Percentiles rank a stretch among this genome's conserved stretches.
These are phyloP conservation scores for Mylabris sibirica DNA, from an alignment of 2,888 invertebrate species.

Conservation along the genomic window DNA sequence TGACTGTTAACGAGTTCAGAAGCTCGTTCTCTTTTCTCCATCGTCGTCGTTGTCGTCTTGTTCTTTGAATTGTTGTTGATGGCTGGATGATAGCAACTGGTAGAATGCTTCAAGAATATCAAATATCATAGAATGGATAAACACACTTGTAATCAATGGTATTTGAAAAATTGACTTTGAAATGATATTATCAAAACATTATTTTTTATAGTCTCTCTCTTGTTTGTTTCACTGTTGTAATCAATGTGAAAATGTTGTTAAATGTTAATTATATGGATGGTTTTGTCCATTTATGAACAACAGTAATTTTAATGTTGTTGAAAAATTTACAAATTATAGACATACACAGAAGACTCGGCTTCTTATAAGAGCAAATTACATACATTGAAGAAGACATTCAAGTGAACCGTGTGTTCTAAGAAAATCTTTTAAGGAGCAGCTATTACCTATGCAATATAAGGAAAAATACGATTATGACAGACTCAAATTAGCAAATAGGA, in stretches of 20 bases:
- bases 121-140: constrained; percentile 27
- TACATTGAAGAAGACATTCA: neutral
- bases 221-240: neutral
- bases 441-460: too few relatives aligned
- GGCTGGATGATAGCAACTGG: constrained; percentile 27
- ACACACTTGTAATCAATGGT: constrained; percentile 18
- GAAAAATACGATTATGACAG: too few relatives aligned
- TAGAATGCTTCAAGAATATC: constrained; percentile 34
- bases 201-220: neutral
- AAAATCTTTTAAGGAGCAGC: neutral
- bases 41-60: too few relatives aligned
- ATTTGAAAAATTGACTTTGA: constrained; percentile 27
- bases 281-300: neutral
- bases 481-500: too few relatives aligned
- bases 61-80: constrained; percentile 1
- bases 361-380: neutral
- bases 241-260: neutral
- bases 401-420: neutral
- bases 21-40: constrained; percentile 30
- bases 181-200: constrained; percentile 11
- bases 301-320: constrained; percentile 4
- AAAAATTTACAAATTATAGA: neutral
- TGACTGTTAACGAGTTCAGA: constrained; percentile 48
- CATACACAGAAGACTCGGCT: neutral
- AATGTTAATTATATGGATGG: neutral